These are phyloP conservation scores for Luperina testacea DNA, from an alignment of 2,888 invertebrate species.

Conservation along the genomic window DNA sequence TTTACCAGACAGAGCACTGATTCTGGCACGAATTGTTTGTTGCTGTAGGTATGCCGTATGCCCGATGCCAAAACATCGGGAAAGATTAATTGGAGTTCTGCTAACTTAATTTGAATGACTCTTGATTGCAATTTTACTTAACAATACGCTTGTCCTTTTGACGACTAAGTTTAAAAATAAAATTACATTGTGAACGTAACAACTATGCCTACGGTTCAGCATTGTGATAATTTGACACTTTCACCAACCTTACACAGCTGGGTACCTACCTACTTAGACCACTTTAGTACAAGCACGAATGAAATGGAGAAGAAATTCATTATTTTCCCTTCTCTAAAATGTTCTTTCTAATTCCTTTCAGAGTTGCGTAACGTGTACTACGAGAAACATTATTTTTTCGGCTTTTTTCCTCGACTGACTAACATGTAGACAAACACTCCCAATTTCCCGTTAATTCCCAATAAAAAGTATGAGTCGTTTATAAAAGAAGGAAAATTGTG, in stretches of 20 bases:
- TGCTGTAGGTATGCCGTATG: neutral
- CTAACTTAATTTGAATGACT: neutral
- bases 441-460: constrained; percentile 5
- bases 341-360: neutral
- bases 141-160: neutral
- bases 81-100: constrained; percentile 15
- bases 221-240: constrained; percentile 27
- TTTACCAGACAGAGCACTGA: constrained; percentile 24
- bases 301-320: neutral
- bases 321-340: neutral
- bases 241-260: constrained; percentile 7
- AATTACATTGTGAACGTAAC: no score
- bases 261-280: neutral
- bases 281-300: neutral
- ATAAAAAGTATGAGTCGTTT: neutral
- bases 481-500: neutral
- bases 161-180: neutral
- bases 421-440: constrained; percentile 16
- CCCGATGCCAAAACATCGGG: constrained; percentile 10
- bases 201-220: neutral
- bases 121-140: neutral
- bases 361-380: constrained; percentile 13
- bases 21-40: constrained; percentile 14
- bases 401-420: constrained; percentile 26
- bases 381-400: constrained; percentile 7